A percentile compares a stretch with the other conserved stretches of the same genome.
phyloP scores from a whole-genome alignment of 2,113 vertebrate genomes.

The Oncorhynchus gorbuscha region DNA sequence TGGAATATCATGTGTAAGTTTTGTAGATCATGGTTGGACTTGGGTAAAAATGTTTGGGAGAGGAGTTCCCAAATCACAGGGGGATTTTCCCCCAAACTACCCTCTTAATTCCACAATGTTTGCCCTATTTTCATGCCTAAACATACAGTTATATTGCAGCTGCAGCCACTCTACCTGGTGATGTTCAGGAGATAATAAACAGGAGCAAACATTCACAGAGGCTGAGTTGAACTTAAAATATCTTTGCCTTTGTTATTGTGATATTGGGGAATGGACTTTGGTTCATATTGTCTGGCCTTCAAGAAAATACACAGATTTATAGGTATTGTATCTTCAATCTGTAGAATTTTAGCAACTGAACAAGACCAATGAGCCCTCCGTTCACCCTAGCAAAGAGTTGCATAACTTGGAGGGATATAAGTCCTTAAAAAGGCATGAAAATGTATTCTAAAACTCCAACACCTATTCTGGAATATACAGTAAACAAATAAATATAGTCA shows the following conservation, averaged over 20 bases:
- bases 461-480: constrained; percentile 51
- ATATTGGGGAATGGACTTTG: background rate
- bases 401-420: background rate
- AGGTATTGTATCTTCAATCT: background rate
- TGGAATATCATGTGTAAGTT: too few relatives aligned
- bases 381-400: background rate
- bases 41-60: too few relatives aligned
- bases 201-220: too few relatives aligned
- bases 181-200: too few relatives aligned
- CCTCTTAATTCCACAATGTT: too few relatives aligned
- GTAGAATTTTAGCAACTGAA: background rate
- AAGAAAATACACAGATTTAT: background rate
- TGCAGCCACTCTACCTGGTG: too few relatives aligned
- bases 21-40: too few relatives aligned
- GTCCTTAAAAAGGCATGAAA: background rate
- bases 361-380: background rate
- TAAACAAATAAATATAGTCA: constrained; percentile 47
- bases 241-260: background rate
- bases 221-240: background rate
- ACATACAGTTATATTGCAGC: too few relatives aligned
- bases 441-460: constrained; percentile 10
- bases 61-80: too few relatives aligned
- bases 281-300: background rate
- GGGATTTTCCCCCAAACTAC: too few relatives aligned
- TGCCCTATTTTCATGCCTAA: too few relatives aligned